These are phyloP conservation scores for Mesoclemmys tuberculata DNA, from an alignment of 2,113 vertebrate species.

Conservation along the genomic window DNA sequence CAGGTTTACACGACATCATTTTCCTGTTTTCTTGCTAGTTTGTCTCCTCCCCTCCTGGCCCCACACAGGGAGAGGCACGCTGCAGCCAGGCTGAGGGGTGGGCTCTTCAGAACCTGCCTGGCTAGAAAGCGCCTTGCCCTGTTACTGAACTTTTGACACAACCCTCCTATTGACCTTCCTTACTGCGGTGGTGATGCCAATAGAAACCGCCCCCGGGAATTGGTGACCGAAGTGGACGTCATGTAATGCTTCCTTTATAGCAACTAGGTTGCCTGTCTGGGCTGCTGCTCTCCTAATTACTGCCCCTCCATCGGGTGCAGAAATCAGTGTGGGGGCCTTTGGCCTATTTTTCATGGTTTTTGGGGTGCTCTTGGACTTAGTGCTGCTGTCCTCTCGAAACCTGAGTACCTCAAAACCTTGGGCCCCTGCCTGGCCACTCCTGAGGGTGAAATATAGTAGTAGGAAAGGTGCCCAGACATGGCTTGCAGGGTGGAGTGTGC, in stretches of 20 bases:
- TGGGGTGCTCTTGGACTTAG: slow-evolving; percentile 91
- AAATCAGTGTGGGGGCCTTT: slow-evolving; percentile 88
- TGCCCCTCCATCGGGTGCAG: slow-evolving; percentile 69
- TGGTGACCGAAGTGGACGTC: accelerated
- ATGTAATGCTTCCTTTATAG: not conserved
- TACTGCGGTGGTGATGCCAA: not conserved
- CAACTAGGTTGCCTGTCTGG: not conserved
- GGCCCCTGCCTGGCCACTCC: not conserved
- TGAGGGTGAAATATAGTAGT: not conserved
- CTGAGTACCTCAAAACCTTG: slow-evolving; percentile 78
- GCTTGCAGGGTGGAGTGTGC: not conserved
- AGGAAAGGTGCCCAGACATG: not conserved
- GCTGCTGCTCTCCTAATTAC: accelerated
- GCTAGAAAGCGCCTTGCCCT: not conserved
- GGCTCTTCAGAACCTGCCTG: too few relatives aligned
- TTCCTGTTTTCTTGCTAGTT: not conserved
- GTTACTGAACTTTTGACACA: not conserved
- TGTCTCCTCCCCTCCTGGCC: not conserved
- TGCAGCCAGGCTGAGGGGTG: not conserved
- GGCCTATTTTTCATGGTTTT: slow-evolving; percentile 91
- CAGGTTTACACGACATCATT: not conserved
- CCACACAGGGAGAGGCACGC: not conserved
- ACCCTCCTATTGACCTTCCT: not conserved
- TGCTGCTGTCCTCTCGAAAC: slow-evolving; percentile 92
- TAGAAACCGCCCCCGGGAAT: accelerated